Evolutionary conservation across 2,888 invertebrate genomes (phyloP).

Genomic region (Halictus ligatus): DNA sequence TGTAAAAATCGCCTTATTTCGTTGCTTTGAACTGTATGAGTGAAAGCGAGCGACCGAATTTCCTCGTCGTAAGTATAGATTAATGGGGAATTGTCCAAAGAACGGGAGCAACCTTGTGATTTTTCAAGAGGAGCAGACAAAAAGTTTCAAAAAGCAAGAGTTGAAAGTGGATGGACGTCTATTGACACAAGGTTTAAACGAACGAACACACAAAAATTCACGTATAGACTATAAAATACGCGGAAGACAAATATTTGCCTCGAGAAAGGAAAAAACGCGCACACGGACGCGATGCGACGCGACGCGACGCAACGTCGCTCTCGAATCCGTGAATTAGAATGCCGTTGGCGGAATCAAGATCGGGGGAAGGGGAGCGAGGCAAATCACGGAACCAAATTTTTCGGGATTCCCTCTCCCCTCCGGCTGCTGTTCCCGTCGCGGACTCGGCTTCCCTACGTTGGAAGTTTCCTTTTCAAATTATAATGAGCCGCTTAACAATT

Average conservation of each 20-base stretch:
- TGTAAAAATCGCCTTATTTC: background rate
- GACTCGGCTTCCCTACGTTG: slow-evolving; percentile 6
- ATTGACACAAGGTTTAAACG: background rate
- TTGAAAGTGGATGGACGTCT: background rate
- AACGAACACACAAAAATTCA: background rate
- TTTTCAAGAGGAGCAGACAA: background rate
- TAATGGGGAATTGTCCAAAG: background rate
- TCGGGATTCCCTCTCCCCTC: slow-evolving; percentile 18
- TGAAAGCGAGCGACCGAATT: background rate
- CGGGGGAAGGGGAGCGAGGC: background rate
- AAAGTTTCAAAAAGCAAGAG: background rate
- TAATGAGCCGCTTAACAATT: slow-evolving; percentile 74
- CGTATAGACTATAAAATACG: background rate
- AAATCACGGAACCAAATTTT: slow-evolving; percentile 19
- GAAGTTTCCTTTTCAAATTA: slow-evolving; percentile 69
- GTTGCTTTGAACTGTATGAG: background rate
- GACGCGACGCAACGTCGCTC: background rate
- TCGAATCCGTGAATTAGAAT: slow-evolving; percentile 25
- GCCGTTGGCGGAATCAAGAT: slow-evolving; percentile 9
- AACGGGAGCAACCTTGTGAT: background rate
- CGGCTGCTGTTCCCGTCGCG: background rate
- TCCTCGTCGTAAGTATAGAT: background rate
- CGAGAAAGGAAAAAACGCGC: background rate
- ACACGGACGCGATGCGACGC: background rate
- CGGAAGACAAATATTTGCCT: slow-evolving; percentile 2